Conservation (phyloP, 2,888 invertebrate species). For the Idaea straminata region DNA sequence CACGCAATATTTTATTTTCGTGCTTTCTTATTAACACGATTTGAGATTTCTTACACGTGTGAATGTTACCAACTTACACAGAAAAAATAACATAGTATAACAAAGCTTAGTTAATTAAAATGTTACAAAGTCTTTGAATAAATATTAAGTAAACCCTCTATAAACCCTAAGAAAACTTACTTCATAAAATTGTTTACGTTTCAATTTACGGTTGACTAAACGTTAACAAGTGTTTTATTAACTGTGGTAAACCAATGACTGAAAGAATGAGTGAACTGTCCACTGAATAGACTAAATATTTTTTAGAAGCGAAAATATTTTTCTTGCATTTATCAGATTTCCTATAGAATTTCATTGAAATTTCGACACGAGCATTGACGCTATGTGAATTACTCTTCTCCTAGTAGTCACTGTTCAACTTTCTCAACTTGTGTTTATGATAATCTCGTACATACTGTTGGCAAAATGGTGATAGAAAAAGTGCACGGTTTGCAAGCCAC, state of each 20-base stretch:
- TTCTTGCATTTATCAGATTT: constrained; percentile 16
- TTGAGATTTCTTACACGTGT: too few relatives aligned
- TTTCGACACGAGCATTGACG: constrained; percentile 1
- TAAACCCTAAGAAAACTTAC: too few relatives aligned
- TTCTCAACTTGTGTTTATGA: constrained; percentile 2
- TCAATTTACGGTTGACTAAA: neutral
- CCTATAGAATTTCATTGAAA: constrained; percentile 28
- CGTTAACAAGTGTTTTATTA: too few relatives aligned
- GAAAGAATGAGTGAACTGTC: neutral
- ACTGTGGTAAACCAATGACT: neutral
- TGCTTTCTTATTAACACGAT: neutral
- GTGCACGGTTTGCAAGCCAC: constrained; percentile 73
- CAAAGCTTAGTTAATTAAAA: too few relatives aligned
- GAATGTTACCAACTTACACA: too few relatives aligned
- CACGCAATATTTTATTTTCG: neutral
- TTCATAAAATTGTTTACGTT: neutral
- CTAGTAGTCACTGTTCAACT: neutral
- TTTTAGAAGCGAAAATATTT: constrained; percentile 18
- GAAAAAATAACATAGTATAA: too few relatives aligned
- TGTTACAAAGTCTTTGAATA: too few relatives aligned
- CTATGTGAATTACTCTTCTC: neutral
- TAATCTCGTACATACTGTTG: constrained; percentile 15
- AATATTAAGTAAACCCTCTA: too few relatives aligned
- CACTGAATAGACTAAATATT: neutral
- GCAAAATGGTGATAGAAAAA: constrained; percentile 60